Evolutionary conservation across 1,140 invertebrate species (phyloP), one percentile per base, ranked within the genome.

Genomic region (Trichomalopsis sarcophagae): DNA sequence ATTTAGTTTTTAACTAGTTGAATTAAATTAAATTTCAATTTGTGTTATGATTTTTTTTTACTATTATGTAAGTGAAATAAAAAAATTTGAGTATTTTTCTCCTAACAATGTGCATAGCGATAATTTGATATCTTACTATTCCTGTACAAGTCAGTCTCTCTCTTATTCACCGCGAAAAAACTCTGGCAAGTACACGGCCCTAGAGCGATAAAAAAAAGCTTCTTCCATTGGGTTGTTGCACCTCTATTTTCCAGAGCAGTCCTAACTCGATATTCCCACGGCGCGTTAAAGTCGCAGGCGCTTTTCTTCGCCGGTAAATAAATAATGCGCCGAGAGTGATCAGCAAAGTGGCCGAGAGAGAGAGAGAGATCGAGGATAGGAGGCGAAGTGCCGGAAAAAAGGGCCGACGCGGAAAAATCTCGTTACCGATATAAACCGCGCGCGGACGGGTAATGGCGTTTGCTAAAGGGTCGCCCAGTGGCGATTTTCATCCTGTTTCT

Each of bases 301-400:
- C 36, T 62, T 78, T 78, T 62, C 55, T 62, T 62, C 47, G n/a
- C 76, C 68, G 75, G 71, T 85, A 85, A 81, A 85, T 81, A 78
- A 81, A 40, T 69, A 55, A 82, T 82, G 23, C 23, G 7, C 27
- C 40, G 50, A 30, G 73, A 76, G 44, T 47, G 44, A 76, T 76
- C 36, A 27, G 74, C 10, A 76, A 76, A 76, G 44, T 76, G 74
- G 74, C 21, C 40, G 44, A 23, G 40, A 36, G 33, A 36, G 40
- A 36, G 33, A 36, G 27, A 27, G 5, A n/a, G 74, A 76, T 17
- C 36, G 68, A 17, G 17, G 55, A n/a, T 30, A 14, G 74, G 2
- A 33, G 14, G 68, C 10, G 74, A 78, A 62, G 40, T 10, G 50
- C 55, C 27, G 44, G 40, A n/a, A 44, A 77, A 55, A 77, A 68